Evolutionary conservation across 2,113 vertebrate genomes (phyloP), one percentile per base, ranked within the genome.

Genomic region (Potamarius usumacintae): DNA sequence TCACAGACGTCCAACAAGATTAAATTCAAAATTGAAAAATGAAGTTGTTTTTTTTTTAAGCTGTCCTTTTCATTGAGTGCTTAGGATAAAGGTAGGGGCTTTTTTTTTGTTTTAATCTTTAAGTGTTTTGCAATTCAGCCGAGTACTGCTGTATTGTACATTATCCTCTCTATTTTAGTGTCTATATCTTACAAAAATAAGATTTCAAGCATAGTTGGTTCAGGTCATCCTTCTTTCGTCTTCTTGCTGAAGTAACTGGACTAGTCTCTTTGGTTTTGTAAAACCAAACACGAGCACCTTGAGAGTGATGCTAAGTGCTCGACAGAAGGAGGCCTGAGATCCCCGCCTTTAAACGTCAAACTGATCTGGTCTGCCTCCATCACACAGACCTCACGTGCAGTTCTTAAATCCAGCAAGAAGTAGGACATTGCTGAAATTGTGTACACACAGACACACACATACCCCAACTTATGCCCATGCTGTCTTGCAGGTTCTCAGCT

Each of bases 341-440:
- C 42, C 71, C 52, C 63, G 76, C 62, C 62, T 83, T 85, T 69
- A 60, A 69, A 80, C 30, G 15, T 81, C 82, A 88, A 17, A 82
- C 34, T 63, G 63, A 90, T 90, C 82, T 86, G 82, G 20, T 85
- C 82, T 50, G 85, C 82, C 69, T 86, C 84, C 87, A 81, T 76
- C 57, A 60, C 58, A 52, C 50, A 82, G 9, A 58, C 53, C 57
- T 67, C 82, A 69, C 84, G 83, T 85, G 60, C 60, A 79, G 63
- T 74, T 78, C 78, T 87, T 82, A 79, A 60, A 78, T 87, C 67
- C 85, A 58, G 63, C 84, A 63, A 79, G 84, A 78, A 17, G 58
- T 60, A 77, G 78, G 63, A 80, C 60, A 9, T 57, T 84, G 53
- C 60, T 20, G 2, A 71, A 80, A 76, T 65, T 65, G 62, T 77